Base-by-base conservation (phyloP, 1,140 invertebrate genomes). In the Bombus difficillimus region DNA sequence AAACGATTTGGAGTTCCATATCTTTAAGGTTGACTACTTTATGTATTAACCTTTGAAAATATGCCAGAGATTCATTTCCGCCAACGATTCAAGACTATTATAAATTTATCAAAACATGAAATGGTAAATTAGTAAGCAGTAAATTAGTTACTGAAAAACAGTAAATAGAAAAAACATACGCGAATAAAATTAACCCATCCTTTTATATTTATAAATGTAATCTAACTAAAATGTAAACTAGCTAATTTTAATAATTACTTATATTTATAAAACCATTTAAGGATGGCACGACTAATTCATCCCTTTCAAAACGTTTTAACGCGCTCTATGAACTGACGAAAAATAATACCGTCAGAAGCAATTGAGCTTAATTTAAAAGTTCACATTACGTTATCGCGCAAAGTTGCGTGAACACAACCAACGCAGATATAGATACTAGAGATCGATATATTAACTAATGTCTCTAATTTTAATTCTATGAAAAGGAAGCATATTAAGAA, bases 341-440 rank as follows among this genome's bases (percentile, higher is more conserved):
- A 79, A 71, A 57, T 18, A n/a, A 62, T 59, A 79, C 53, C 39
- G 34, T 84, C 66, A 18, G 25, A 57, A 41, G 66, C 76, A 84
- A 84, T 84, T 84, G 83, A 84, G 66, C 39, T 62, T 79, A 84
- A 84, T 84, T 79, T 72, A 72, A 72, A 84, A 79, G 64, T 71
- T 66, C 39, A 18, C n/a, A 37, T 69, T 43, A 62, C 34, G n/a
- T 79, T 84, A 84, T 79, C 83, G 32, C 39, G 25, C n/a, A 37
- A 10, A 47, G 62, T 57, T 34, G 41, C 18, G 39, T n/a, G 53
- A 53, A 43, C 32, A 10, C n/a, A 28, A 64, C 18, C 32, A 43
- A 59, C 39, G 32, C 62, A 43, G 22, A 47, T 3, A 71, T 9
- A 39, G 68, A 73, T 39, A 32, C 6, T 59, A 28, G 9, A 39